phyloP scores from a whole-genome alignment of 2,888 invertebrate genomes.

The Liopterus haemorrhoidalis region DNA sequence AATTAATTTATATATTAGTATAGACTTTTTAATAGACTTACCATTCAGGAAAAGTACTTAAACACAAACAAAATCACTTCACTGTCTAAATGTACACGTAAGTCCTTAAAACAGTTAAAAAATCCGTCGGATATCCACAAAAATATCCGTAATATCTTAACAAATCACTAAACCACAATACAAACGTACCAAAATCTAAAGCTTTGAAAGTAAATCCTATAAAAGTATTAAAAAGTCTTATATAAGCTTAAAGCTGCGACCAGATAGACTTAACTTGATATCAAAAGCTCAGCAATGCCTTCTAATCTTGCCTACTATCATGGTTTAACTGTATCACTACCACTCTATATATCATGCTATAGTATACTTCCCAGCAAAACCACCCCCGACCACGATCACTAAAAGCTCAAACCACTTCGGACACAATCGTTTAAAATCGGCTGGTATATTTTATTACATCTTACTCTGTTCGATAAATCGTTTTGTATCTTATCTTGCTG shows the following conservation, averaged over 20 bases:
- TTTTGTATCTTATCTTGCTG: background rate
- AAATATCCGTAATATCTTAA: slow-evolving; percentile 21
- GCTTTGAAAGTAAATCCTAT: slow-evolving; percentile 47
- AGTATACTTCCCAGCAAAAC: slow-evolving; percentile 37
- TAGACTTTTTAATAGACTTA: too few relatives aligned
- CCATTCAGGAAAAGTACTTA: too few relatives aligned
- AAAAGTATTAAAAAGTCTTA: slow-evolving; percentile 71
- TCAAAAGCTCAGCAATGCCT: slow-evolving; percentile 43
- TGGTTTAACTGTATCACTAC: slow-evolving; percentile 69
- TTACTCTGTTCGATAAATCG: background rate
- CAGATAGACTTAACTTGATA: slow-evolving; percentile 53
- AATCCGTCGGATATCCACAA: slow-evolving; percentile 9
- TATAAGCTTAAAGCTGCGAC: slow-evolving; percentile 63
- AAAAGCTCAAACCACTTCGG: background rate
- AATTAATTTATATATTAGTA: too few relatives aligned
- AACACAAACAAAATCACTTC: too few relatives aligned
- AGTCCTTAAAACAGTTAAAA: too few relatives aligned
- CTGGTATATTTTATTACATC: background rate
- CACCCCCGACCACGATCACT: slow-evolving; percentile 27
- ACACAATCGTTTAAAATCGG: background rate
- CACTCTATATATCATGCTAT: slow-evolving; percentile 64
- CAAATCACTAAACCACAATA: slow-evolving; percentile 44
- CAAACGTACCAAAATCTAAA: slow-evolving; percentile 36
- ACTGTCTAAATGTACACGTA: too few relatives aligned
- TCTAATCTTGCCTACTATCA: slow-evolving; percentile 70